A percentile compares a stretch with the other conserved stretches of the same genome.
phyloP scores from a whole-genome alignment of 2,113 vertebrate species.

The Caranx melampygus region DNA sequence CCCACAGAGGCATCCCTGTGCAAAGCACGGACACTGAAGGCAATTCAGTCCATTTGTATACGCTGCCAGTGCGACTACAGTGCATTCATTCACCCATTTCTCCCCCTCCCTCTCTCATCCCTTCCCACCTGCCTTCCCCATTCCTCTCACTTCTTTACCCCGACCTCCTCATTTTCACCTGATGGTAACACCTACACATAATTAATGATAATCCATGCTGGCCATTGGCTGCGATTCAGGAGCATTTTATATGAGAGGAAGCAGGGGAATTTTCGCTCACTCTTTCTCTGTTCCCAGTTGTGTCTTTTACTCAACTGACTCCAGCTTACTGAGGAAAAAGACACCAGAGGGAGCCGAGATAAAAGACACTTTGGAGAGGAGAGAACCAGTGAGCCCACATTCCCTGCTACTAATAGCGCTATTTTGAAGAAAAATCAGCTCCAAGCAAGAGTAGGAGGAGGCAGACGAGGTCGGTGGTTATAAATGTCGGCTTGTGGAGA shows the following conservation, averaged over 20 bases:
- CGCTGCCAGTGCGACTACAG: slow-evolving; percentile 66
- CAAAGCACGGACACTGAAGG: slow-evolving; percentile 60
- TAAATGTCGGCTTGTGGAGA: slow-evolving; percentile 55
- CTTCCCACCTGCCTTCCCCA: slow-evolving; percentile 67
- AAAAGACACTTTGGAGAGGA: slow-evolving; percentile 73
- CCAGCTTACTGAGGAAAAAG: slow-evolving; percentile 67
- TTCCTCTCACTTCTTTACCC: slow-evolving; percentile 34
- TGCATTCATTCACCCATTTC: slow-evolving; percentile 71
- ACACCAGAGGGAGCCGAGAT: slow-evolving; percentile 77
- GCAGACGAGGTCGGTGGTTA: slow-evolving; percentile 53
- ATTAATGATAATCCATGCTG: slow-evolving; percentile 65
- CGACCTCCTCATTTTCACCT: slow-evolving; percentile 46
- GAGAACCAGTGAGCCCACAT: slow-evolving; percentile 66
- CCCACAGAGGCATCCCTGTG: slow-evolving; percentile 66
- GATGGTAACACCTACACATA: slow-evolving; percentile 58
- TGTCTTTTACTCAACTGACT: slow-evolving; percentile 75
- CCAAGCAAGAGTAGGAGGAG: slow-evolving; percentile 60
- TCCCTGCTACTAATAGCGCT: slow-evolving; percentile 68
- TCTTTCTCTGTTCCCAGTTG: slow-evolving; percentile 65
- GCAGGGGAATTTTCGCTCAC: slow-evolving; percentile 51
- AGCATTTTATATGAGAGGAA: slow-evolving; percentile 54
- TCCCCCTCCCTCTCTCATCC: slow-evolving; percentile 37
- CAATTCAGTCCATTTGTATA: slow-evolving; percentile 61
- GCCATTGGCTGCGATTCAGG: slow-evolving; percentile 51
- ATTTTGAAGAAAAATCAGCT: slow-evolving; percentile 66